Conservation (phyloP, 2,888 invertebrate species). For the Sarcophaga carnaria region DNA sequence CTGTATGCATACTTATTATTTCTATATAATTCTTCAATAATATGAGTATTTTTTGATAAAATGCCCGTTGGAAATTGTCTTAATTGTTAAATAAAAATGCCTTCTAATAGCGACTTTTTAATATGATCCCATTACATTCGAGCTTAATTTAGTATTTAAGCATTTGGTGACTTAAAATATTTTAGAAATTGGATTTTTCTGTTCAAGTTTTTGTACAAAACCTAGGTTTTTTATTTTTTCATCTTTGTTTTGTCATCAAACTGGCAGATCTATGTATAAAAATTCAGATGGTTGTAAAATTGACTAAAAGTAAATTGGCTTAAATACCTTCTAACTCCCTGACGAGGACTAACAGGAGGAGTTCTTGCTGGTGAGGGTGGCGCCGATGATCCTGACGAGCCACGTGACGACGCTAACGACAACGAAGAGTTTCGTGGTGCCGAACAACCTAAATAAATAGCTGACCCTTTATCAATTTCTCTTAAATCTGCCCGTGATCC, state of each 20-base stretch:
- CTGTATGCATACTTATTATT: background rate
- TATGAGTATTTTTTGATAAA: conserved; percentile 7
- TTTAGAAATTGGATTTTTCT: background rate
- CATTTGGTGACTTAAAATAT: background rate
- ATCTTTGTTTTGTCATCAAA: conserved; percentile 77
- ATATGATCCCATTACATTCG: conserved; percentile 40
- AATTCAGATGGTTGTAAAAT: background rate
- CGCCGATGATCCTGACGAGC: conserved; percentile 85
- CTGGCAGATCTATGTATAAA: conserved; percentile 74
- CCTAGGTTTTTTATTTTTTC: conserved; percentile 76
- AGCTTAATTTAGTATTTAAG: background rate
- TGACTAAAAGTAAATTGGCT: background rate
- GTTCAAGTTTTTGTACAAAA: conserved; percentile 45
- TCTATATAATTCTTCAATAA: too few species aligned
- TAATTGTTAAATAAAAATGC: conserved; percentile 47
- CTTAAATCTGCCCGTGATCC: conserved; percentile 87
- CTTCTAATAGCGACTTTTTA: conserved; percentile 1
- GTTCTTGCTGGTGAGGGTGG: conserved; percentile 90
- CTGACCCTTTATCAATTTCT: conserved; percentile 84
- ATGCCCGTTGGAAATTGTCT: conserved; percentile 43
- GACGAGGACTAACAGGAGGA: conserved; percentile 89
- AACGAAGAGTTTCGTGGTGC: conserved; percentile 78
- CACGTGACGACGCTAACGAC: conserved; percentile 83
- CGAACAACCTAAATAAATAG: conserved; percentile 84
- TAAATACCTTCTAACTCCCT: conserved; percentile 83